Conservation (phyloP, 2,888 invertebrate species). For the Rhopalosiphum nymphaeae region DNA sequence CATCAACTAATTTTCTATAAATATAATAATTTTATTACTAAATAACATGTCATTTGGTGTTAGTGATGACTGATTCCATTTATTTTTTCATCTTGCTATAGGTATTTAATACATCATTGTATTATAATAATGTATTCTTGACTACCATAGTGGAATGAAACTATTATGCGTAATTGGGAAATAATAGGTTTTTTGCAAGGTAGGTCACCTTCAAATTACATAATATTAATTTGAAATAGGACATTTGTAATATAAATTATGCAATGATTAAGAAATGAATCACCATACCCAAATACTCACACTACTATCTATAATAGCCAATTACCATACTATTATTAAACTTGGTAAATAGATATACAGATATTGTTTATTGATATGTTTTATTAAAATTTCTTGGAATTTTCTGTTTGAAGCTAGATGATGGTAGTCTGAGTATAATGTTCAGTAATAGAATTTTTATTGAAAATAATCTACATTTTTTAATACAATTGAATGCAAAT, state of each 20-base stretch:
- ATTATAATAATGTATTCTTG: background rate
- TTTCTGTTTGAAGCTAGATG: background rate
- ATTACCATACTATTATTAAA: background rate
- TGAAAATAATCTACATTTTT: background rate
- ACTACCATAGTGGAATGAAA: background rate
- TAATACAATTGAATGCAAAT: background rate
- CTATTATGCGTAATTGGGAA: background rate
- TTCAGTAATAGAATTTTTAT: background rate
- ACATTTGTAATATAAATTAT: background rate
- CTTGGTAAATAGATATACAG: background rate
- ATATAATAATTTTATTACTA: background rate
- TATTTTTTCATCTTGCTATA: background rate
- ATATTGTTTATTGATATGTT: background rate
- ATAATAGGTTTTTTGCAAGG: background rate
- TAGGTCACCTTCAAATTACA: background rate
- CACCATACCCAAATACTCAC: background rate
- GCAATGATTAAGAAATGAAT: background rate
- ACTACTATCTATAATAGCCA: background rate
- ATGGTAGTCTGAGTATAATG: background rate
- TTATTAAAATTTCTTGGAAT: background rate
- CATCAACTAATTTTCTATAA: background rate
- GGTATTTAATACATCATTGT: background rate
- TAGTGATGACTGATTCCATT: background rate
- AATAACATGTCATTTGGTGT: background rate
- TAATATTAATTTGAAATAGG: background rate